Evolutionary conservation across 2,797 vertebrate genomes (phyloP).

Genomic region (Argya squamiceps): DNA sequence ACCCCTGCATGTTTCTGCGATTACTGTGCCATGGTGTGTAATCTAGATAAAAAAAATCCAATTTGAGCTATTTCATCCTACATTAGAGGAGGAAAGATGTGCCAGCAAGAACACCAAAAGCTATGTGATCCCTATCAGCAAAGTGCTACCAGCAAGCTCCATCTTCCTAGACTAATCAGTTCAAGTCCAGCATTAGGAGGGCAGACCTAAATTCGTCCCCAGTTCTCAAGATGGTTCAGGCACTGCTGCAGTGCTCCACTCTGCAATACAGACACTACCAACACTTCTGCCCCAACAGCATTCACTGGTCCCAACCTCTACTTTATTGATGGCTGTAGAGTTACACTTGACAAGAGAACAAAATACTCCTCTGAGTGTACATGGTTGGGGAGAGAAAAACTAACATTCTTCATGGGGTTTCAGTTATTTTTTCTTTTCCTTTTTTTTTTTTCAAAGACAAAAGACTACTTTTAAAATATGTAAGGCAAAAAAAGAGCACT

Average conservation of each 20-base stretch:
- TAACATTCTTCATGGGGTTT: background rate
- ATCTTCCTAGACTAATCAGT: background rate
- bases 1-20: rapidly evolving
- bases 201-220: background rate
- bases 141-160: background rate
- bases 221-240: background rate
- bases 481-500: background rate
- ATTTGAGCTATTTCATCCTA: background rate
- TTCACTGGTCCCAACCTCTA: background rate
- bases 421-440: background rate
- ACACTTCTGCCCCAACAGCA: rapidly evolving
- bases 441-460: background rate
- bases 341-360: background rate
- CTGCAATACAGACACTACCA: rapidly evolving
- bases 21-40: rapidly evolving
- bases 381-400: background rate
- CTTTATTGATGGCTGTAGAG: background rate
- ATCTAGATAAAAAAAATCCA: rapidly evolving
- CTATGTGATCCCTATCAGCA: background rate
- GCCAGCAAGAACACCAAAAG: background rate
- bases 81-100: background rate
- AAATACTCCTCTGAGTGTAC: background rate
- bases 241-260: background rate
- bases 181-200: background rate
- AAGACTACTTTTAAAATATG: background rate